Evolutionary conservation across 2,888 invertebrate genomes (phyloP).

Genomic region (Limnephilus lunatus): DNA sequence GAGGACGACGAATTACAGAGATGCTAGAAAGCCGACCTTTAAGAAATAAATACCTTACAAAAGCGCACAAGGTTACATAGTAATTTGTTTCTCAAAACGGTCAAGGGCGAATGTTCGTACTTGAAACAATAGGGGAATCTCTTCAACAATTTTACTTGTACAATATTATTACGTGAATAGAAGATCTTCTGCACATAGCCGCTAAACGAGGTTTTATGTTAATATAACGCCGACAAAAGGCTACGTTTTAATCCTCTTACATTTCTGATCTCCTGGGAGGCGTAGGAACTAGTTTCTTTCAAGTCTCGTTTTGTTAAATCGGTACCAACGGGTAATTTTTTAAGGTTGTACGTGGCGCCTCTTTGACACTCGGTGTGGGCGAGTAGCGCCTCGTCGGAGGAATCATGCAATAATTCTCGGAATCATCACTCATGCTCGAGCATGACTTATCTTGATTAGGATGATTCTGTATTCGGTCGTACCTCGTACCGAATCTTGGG

Average conservation of each 20-base stretch:
- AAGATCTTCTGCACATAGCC: not conserved
- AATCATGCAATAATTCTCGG: not conserved
- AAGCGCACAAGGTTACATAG: not conserved
- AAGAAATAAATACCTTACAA: not conserved
- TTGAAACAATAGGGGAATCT: not conserved
- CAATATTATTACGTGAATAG: not conserved
- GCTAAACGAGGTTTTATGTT: slow-evolving; percentile 22
- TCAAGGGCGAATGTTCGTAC: not conserved
- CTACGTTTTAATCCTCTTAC: slow-evolving; percentile 37
- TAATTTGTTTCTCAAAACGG: not conserved
- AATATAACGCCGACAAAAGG: slow-evolving; percentile 22
- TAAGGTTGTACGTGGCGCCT: not conserved
- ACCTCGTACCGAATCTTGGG: not conserved
- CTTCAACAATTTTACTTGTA: not conserved
- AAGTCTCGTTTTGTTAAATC: slow-evolving; percentile 11
- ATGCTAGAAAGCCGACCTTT: not conserved
- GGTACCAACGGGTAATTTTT: slow-evolving; percentile 17
- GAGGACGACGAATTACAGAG: not conserved
- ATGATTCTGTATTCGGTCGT: not conserved
- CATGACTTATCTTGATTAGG: not conserved
- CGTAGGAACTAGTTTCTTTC: slow-evolving; percentile 20
- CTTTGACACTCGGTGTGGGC: slow-evolving; percentile 38
- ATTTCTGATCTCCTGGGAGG: slow-evolving; percentile 33
- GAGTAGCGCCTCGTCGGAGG: slow-evolving; percentile 4
- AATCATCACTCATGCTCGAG: not conserved